Evolutionary conservation across 2,888 invertebrate species (phyloP), one percentile per base, ranked within the genome.

Genomic region (Ichneumon xanthorius): DNA sequence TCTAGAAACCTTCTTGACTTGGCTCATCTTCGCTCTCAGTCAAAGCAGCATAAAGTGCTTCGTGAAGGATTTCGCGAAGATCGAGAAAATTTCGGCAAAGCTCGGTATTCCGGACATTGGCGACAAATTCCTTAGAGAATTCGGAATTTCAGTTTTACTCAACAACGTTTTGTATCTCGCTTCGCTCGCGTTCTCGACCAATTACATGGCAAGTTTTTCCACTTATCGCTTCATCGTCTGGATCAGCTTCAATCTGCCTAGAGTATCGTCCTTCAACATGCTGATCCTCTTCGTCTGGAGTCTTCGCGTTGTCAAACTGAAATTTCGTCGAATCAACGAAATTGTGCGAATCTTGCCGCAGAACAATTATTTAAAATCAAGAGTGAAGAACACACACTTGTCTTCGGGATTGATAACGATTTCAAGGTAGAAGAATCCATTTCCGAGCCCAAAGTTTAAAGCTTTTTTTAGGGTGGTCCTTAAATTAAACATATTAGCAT

Each of bases 261-360:
- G 61, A 48, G 1, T 53, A 16, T 11, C 30, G 9, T 9, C 80
- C 7, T 67, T 65, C 40, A 67, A 55, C n/a, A 67, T 30, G 16
- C 7, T 48, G 6, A 72, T 37, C 2, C 16, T 55, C 40, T 72
- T 72, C 55, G n/a, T 55, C 14, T 33, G 55, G 71, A 37, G 33
- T 37, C 33, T 55, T 19, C 22, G 5, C 6, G 5, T 19, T n/a
- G 71, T 72, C 9, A 72, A 14, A 72, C 11, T 6, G 0, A 72
- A 72, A 55, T 53, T 72, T 37, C 71, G 37, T 72, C 55, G 14
- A 11, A 19, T 72, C 37, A 72, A 72, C 26, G 37, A 72, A n/a
- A 53, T 37, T 11, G 48, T 55, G n/a, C n/a, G n/a, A 1, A 3
- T 55, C 2, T 37, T 72, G 11, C 19, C 37, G 55, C 53, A 19